Base-by-base conservation (phyloP, 2,797 vertebrate species). In the Dryobates pubescens region DNA sequence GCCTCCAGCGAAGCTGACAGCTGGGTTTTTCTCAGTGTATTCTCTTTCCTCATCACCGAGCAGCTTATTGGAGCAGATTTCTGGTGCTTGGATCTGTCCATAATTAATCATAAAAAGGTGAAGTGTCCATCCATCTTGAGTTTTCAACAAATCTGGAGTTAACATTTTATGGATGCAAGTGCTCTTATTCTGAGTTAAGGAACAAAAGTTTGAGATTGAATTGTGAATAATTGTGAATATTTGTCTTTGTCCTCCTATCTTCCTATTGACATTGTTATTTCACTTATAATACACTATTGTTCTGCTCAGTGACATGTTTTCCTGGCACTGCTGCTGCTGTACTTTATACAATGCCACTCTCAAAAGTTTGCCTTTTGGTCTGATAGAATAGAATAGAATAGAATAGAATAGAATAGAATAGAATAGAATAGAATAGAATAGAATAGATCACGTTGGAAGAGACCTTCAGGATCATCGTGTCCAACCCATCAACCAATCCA, bases 41-140 rank as follows among this genome's bases (percentile, higher is more conserved):
- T 62, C 51, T 72, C 47, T 54, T 89, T 92, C 41, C 27, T 82
- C 43, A 6, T 67, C 56, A 47, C 36, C 8, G 91, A 77, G 51
- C 1, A 38, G 7, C 38, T 93, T 90, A 63, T 41, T 47, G 53
- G 51, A 85, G 59, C 79, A 78, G 9, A 56, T 58, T 87, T 30
- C 45, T 90, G 17, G 12, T 78, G 26, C 59, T 90, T 76, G 63
- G 38, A 49, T 69, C 41, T 81, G 61, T 59, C 38, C 43, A 72
- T 36, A 93, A 93, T 90, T 82, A 95, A 85, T 89, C 59, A 90
- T 43, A 76, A 85, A 89, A 87, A 27, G 26, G n/a, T 80, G 58
- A 94, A 81, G 5, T 32, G 7, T 14, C 17, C 53, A 88, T 86
- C 32, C 12, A 61, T 86, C 59, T 71, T 78, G 18, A 78, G 5